Percentiles rank a stretch among this genome's conserved stretches.
Conservation (phyloP, 2,797 vertebrate genomes). For the Anabas testudineus region DNA sequence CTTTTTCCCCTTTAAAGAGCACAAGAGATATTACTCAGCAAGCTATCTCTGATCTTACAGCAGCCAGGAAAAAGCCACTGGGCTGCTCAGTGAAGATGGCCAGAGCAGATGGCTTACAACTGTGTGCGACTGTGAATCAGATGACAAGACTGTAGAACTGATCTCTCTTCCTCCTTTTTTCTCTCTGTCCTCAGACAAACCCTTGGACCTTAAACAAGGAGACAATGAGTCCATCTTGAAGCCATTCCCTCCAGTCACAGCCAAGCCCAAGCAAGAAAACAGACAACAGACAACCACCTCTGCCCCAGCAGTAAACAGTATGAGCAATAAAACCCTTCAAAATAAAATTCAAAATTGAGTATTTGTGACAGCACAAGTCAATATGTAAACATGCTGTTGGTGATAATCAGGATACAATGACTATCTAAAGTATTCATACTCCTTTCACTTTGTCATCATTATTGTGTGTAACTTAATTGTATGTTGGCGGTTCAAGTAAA, state of each 20-base stretch:
- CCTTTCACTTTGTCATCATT: too few relatives aligned
- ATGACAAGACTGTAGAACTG: constrained; percentile 63
- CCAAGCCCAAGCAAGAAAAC: constrained; percentile 79
- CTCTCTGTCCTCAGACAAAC: constrained; percentile 80
- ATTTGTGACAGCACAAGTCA: background rate
- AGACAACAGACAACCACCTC: constrained; percentile 71
- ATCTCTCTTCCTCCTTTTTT: constrained; percentile 56
- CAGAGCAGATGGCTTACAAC: constrained; percentile 79
- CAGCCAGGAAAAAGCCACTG: constrained; percentile 66
- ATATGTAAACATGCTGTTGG: background rate
- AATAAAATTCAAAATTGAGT: background rate
- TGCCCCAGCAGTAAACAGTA: constrained; percentile 75
- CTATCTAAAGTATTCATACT: too few relatives aligned
- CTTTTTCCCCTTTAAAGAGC: constrained; percentile 43
- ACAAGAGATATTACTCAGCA: constrained; percentile 58
- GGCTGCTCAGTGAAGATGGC: constrained; percentile 64
- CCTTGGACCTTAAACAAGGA: constrained; percentile 74
- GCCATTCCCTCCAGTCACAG: constrained; percentile 71
- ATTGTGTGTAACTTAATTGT: too few relatives aligned
- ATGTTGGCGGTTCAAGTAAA: constrained; percentile 22
- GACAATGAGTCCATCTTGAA: constrained; percentile 80
- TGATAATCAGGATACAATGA: background rate
- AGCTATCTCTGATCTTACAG: constrained; percentile 56
- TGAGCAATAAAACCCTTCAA: constrained; percentile 17
- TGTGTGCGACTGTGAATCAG: constrained; percentile 71